Evolutionary conservation across 2,113 vertebrate genomes (phyloP), one percentile per base, ranked within the genome.

Genomic region (Istiophorus platypterus): DNA sequence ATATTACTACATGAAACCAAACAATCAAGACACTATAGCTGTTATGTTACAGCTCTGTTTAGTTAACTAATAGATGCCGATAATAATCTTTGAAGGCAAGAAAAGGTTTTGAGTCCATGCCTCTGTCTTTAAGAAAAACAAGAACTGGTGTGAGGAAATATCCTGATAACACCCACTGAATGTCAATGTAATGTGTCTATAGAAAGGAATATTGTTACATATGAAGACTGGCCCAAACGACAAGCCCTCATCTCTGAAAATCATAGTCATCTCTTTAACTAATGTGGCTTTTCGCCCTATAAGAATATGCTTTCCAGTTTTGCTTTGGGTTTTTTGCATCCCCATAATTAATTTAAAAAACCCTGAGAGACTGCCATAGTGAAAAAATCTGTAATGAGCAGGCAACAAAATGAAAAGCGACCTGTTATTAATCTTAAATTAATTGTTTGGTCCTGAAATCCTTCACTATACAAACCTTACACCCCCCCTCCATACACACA

Each of bases 381-480:
- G 22, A 63, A 26, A 57, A 9, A 14, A 42, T 64, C 62, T 37
- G 6, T 73, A 81, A 12, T 3, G 9, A 31, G 37, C 18, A 59
- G 59, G 3, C 56, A 34, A 57, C 13, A 37, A 72, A 66, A 59
- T 34, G 1, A 62, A 65, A 58, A 68, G 2, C 42, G n/a, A 61
- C 61, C 41, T 61, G 39, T 13, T 17, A 22, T 83, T 27, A 27
- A 67, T 61, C 62, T 31, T 42, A 42, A 69, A 58, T 45, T 9
- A 67, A 54, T n/a, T 64, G 34, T 65, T 63, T 65, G 42, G 27
- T 70, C 26, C 37, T 17, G 6, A 64, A 68, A 67, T 58, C 13
- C 39, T 49, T 41, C 54, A 5, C 27, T 72, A 76, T 29, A 64
- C 49, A 81, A 76, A 59, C 24, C 59, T 41, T 22, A 26, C 34